Conservation (phyloP, 1,140 invertebrate species). For the Ceratina calcarata region DNA sequence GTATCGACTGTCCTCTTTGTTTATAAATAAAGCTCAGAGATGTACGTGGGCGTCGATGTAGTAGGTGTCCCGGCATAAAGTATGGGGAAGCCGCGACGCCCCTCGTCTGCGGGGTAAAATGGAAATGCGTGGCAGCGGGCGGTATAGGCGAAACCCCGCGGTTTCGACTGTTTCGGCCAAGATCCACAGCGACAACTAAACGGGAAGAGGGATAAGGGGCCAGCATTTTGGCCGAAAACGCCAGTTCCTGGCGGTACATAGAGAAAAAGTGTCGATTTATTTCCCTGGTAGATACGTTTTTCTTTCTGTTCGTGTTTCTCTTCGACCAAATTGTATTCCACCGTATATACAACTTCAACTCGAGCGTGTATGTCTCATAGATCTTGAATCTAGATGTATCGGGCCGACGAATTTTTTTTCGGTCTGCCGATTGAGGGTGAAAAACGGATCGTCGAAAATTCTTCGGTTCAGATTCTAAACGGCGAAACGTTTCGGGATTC, state of each 20-base stretch:
- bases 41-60: conserved; percentile 35
- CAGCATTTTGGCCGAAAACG: conserved; percentile 29
- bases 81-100: conserved; percentile 35
- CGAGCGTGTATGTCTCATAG: too few species aligned
- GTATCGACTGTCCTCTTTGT: conserved; percentile 43
- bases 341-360: too few species aligned
- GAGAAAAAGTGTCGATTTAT: conserved; percentile 56
- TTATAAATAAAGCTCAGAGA: conserved; percentile 47
- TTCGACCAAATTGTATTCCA: neutral
- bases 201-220: conserved; percentile 36
- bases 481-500: conserved; percentile 31
- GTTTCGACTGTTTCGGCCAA: conserved; percentile 53
- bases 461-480: conserved; percentile 13
- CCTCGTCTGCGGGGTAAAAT: conserved; percentile 65
- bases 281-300: neutral
- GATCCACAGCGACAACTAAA: conserved; percentile 21
- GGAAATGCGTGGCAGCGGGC: conserved; percentile 72
- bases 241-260: conserved; percentile 29
- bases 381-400: too few species aligned
- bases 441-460: conserved; percentile 18
- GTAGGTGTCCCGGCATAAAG: conserved; percentile 50
- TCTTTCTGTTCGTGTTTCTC: neutral
- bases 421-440: neutral
- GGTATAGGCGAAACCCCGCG: conserved; percentile 68
- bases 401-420: neutral